A percentile compares a stretch with the other conserved stretches of the same genome.
Evolutionary conservation across 1,140 invertebrate species (phyloP).

Genomic region (Cyrtorhinus lividipennis): DNA sequence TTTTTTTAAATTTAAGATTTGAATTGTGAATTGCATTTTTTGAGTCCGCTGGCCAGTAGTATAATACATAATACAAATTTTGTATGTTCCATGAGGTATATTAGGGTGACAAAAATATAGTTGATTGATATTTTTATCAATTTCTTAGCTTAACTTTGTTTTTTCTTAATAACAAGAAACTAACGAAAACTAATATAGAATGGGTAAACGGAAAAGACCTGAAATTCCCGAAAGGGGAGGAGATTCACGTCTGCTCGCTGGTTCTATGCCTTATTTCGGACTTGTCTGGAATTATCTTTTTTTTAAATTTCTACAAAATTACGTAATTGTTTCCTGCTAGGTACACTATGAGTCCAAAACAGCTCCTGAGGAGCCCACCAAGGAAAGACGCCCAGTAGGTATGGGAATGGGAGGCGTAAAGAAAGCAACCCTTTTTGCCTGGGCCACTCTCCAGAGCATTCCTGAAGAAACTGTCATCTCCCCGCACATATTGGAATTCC

Average conservation of each 20-base stretch:
- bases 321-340: slow-evolving; percentile 29
- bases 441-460: slow-evolving; percentile 89
- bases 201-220: too few species aligned
- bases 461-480: slow-evolving; percentile 89
- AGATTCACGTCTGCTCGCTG: too few species aligned
- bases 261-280: too few species aligned
- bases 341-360: slow-evolving; percentile 79
- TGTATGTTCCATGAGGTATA: background rate
- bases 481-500: slow-evolving; percentile 84
- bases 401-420: slow-evolving; percentile 51
- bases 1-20: background rate
- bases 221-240: too few species aligned
- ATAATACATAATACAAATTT: background rate
- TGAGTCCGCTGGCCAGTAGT: background rate
- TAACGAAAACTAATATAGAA: too few species aligned
- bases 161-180: too few species aligned
- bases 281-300: too few species aligned
- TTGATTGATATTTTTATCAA: too few species aligned
- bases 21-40: background rate
- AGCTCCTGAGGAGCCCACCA: slow-evolving; percentile 12
- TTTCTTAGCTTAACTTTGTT: too few species aligned
- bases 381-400: slow-evolving; percentile 20
- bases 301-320: background rate
- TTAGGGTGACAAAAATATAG: too few species aligned
- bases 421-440: slow-evolving; percentile 85